Evolutionary conservation across 2,888 invertebrate genomes (phyloP), one percentile per base, ranked within the genome.

Genomic region (Linnaemya vulpina): DNA sequence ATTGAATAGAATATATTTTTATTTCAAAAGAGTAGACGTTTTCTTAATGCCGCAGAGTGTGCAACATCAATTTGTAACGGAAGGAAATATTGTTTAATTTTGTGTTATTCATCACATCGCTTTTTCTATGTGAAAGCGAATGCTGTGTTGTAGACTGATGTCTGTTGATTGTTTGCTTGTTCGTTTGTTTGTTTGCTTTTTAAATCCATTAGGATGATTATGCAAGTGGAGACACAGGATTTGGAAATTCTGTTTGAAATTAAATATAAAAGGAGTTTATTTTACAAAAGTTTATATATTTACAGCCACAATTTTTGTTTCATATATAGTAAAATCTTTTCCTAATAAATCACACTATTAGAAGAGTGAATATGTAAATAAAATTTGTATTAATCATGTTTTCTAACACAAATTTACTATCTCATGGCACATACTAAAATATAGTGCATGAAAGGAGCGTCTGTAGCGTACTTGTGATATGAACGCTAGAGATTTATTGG

Each of bases 31-130:
- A 67, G 13, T 43, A 43, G 75, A 58, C 38, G 17, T 68, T 51
- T 78, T 62, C 43, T 71, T 71, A 71, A 71, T 62, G 35, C 43
- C 70, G 22, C 70, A 78, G 58, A 78, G 82, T 82, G 85, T 82
- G 82, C 75, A 78, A 70, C 79, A 85, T 82, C 82, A 74, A 85
- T 85, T 85, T 75, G 85, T 55, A 75, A 85, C 75, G 85, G 65
- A 62, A 67, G 62, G 82, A 70, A 65, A 78, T 85, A 65, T 82
- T 85, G 75, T 80, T 80, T 67, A 70, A 46, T 30, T 76, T 76
- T 76, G 60, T 77, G 43, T 58, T 70, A 76, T 76, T 82, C 82
- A 75, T 74, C 77, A 74, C 65, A 73, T 30, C 2, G 2, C 38
- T 38, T 38, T 20, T 55, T n/a, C 10, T 9, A 20, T 20, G n/a